phyloP scores from a whole-genome alignment of 2,888 invertebrate species.

The Xanthorhoe spadicearia region DNA sequence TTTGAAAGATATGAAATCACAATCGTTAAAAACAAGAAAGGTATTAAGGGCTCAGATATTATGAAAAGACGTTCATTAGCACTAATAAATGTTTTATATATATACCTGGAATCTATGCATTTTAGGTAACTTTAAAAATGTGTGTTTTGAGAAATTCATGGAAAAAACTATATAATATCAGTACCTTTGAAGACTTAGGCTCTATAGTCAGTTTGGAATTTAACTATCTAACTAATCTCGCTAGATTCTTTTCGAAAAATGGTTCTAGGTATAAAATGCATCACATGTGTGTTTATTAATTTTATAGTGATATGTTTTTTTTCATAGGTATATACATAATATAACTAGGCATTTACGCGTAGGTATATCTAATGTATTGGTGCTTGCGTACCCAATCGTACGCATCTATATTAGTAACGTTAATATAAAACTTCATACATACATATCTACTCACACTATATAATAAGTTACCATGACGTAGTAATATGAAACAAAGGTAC shows the following conservation, averaged over 20 bases:
- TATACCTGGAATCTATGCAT: background rate
- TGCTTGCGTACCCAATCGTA: background rate
- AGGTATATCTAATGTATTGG: constrained; percentile 6
- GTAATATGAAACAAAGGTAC: constrained; percentile 2
- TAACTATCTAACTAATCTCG: background rate
- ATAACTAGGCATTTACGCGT: constrained; percentile 3
- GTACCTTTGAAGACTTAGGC: no score
- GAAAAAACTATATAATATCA: no score
- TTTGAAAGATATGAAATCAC: background rate
- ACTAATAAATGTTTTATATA: background rate
- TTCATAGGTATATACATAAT: constrained; percentile 17
- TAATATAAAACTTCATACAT: background rate
- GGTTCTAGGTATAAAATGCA: constrained; percentile 32
- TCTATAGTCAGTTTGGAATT: no score
- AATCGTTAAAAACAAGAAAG: background rate
- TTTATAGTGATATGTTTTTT: constrained; percentile 41
- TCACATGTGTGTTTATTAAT: constrained; percentile 8
- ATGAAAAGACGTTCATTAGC: background rate
- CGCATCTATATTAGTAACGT: constrained; percentile 4
- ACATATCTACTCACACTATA: constrained; percentile 7
- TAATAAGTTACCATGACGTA: background rate
- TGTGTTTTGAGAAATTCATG: background rate
- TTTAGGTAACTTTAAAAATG: no score
- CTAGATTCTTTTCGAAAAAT: constrained; percentile 10
- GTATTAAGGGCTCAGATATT: background rate